These are phyloP conservation scores for Muscidifurax raptorellus DNA, from an alignment of 1,140 invertebrate species.

Conservation along the genomic window DNA sequence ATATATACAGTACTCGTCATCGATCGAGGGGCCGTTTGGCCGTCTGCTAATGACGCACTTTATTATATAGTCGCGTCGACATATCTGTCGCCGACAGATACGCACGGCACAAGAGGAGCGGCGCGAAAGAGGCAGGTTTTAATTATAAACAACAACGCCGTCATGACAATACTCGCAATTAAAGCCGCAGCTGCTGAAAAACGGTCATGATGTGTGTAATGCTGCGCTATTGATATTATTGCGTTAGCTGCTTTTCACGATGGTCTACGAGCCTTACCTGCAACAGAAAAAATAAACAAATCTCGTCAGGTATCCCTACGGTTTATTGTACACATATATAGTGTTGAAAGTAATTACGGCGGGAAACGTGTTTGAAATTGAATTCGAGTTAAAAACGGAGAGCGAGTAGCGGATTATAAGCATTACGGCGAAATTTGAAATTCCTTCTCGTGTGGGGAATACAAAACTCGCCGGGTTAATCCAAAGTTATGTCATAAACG, in stretches of 20 bases:
- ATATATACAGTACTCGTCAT: slow-evolving; percentile 50
- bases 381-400: background rate
- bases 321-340: background rate
- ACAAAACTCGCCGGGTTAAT: slow-evolving; percentile 13
- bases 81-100: slow-evolving; percentile 72
- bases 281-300: slow-evolving; percentile 65
- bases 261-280: slow-evolving; percentile 62
- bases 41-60: slow-evolving; percentile 70
- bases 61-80: slow-evolving; percentile 69
- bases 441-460: background rate
- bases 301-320: background rate
- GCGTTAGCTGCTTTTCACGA: background rate
- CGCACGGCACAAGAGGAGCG: slow-evolving; percentile 25
- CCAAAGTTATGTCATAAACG: slow-evolving; percentile 7
- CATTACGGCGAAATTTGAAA: background rate
- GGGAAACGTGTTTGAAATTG: no score
- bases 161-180: slow-evolving; percentile 71
- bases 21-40: slow-evolving; percentile 61
- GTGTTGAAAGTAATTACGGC: background rate
- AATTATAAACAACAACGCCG: slow-evolving; percentile 71
- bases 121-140: slow-evolving; percentile 64
- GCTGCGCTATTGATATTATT: background rate
- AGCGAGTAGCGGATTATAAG: background rate
- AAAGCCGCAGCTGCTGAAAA: slow-evolving; percentile 56
- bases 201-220: background rate